Conservation (phyloP, 1,140 invertebrate species). For the Plodia interpunctella region DNA sequence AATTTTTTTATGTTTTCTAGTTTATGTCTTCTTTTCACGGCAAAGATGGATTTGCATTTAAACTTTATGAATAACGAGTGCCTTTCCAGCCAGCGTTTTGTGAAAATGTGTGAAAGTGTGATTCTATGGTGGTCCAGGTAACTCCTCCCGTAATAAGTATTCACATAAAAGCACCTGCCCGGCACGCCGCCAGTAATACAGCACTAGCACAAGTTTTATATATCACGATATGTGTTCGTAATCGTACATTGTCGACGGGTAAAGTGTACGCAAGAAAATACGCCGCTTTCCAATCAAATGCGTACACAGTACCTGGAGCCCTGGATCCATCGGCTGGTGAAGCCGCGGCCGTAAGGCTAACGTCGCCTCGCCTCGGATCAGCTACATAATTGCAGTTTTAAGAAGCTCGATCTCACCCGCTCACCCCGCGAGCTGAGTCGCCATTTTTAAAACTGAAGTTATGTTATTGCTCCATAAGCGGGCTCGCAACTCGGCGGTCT, state of each 20-base stretch:
- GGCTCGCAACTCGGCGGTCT: slow-evolving; percentile 3
- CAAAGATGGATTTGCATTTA: neutral
- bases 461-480: slow-evolving; percentile 5
- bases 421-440: neutral
- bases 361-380: neutral
- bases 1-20: neutral
- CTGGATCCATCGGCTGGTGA: neutral
- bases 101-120: slow-evolving; percentile 45
- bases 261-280: slow-evolving; percentile 42
- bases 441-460: slow-evolving; percentile 5
- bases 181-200: slow-evolving; percentile 75
- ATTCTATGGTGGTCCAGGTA: slow-evolving; percentile 62
- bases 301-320: slow-evolving; percentile 46
- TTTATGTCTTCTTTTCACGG: neutral
- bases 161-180: slow-evolving; percentile 74
- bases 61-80: slow-evolving; percentile 18
- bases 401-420: neutral
- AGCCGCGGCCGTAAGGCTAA: neutral
- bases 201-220: slow-evolving; percentile 75
- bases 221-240: slow-evolving; percentile 72
- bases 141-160: slow-evolving; percentile 68
- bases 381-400: slow-evolving; percentile 1
- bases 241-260: slow-evolving; percentile 65
- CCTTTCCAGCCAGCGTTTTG: slow-evolving; percentile 33
- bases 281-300: slow-evolving; percentile 17